Percentiles rank a stretch among this genome's conserved stretches.
Evolutionary conservation across 2,797 vertebrate genomes (phyloP).

Genomic region (Danionella dracula): DNA sequence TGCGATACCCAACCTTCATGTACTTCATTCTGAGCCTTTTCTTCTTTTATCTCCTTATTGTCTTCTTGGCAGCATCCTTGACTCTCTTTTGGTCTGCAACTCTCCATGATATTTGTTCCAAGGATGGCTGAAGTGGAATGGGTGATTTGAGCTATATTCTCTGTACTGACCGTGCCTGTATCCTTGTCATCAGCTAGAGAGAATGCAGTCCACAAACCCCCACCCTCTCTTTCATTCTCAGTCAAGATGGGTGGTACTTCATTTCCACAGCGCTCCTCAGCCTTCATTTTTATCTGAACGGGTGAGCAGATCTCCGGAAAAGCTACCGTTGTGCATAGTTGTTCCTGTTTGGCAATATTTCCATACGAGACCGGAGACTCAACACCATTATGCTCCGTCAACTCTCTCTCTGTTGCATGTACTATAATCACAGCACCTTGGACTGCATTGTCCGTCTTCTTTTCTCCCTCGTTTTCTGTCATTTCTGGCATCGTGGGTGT

Average conservation of each 20-base stretch:
- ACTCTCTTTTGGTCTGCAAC: slow-evolving; percentile 53
- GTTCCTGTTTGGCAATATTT: slow-evolving; percentile 28
- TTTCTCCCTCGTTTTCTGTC: slow-evolving; percentile 65
- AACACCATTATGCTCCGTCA: slow-evolving; percentile 40
- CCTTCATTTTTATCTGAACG: slow-evolving; percentile 50
- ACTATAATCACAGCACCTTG: slow-evolving; percentile 52
- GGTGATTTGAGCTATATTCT: slow-evolving; percentile 35
- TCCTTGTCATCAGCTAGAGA: slow-evolving; percentile 53
- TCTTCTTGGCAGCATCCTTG: slow-evolving; percentile 41
- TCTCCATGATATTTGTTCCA: slow-evolving; percentile 52
- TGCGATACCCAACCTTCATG: slow-evolving; percentile 60
- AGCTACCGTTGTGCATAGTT: slow-evolving; percentile 50
- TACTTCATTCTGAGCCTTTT: slow-evolving; percentile 57
- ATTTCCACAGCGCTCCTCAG: slow-evolving; percentile 56
- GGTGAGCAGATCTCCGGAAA: slow-evolving; percentile 53
- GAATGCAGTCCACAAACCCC: slow-evolving; percentile 40
- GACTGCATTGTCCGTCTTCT: slow-evolving; percentile 55
- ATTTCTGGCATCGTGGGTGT: slow-evolving; percentile 73
- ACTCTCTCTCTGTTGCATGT: slow-evolving; percentile 46
- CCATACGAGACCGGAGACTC: slow-evolving; percentile 45
- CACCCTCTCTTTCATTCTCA: slow-evolving; percentile 55
- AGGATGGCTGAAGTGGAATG: slow-evolving; percentile 50
- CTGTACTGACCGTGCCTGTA: slow-evolving; percentile 44
- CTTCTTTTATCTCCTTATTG: slow-evolving; percentile 45
- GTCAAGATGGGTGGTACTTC: slow-evolving; percentile 64